Evolutionary conservation across 2,888 invertebrate species (phyloP).

Genomic region (Limnephilus auricula): DNA sequence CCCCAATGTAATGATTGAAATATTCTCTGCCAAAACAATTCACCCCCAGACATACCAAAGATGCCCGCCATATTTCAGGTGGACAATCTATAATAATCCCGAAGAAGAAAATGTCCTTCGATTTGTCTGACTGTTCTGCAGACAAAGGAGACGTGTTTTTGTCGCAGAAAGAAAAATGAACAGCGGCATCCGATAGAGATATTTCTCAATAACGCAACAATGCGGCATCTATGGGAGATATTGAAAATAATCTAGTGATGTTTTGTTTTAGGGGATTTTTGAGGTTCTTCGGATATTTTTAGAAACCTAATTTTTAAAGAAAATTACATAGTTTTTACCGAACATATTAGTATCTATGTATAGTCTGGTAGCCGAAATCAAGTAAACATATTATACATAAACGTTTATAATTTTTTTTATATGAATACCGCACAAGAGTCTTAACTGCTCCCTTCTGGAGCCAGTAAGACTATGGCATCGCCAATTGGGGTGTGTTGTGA

Average conservation of each 20-base stretch:
- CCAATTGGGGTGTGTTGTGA: too few relatives aligned
- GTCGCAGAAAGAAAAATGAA: conserved; percentile 34
- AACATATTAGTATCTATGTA: too few relatives aligned
- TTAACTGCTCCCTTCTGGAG: too few relatives aligned
- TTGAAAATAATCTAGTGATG: neutral
- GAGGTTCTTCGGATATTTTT: conserved; percentile 10
- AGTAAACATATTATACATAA: too few relatives aligned
- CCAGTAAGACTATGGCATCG: too few relatives aligned
- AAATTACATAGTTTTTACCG: too few relatives aligned
- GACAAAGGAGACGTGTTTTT: conserved; percentile 8
- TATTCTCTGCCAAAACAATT: neutral
- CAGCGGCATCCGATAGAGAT: conserved; percentile 19
- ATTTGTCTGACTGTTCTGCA: conserved; percentile 18
- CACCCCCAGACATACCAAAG: conserved; percentile 30
- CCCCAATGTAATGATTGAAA: neutral
- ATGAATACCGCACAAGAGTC: too few relatives aligned
- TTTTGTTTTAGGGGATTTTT: neutral
- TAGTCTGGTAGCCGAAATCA: too few relatives aligned
- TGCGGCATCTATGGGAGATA: conserved; percentile 19
- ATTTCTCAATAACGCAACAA: conserved; percentile 44
- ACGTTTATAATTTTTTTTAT: too few relatives aligned
- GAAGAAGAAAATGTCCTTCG: conserved; percentile 16
- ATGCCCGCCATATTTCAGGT: conserved; percentile 33
- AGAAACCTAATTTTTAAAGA: too few relatives aligned
- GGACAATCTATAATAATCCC: conserved; percentile 3